Percentiles rank a stretch among this genome's conserved stretches.
These are phyloP conservation scores for Microchrysa polita DNA, from an alignment of 2,888 invertebrate species.

Conservation along the genomic window DNA sequence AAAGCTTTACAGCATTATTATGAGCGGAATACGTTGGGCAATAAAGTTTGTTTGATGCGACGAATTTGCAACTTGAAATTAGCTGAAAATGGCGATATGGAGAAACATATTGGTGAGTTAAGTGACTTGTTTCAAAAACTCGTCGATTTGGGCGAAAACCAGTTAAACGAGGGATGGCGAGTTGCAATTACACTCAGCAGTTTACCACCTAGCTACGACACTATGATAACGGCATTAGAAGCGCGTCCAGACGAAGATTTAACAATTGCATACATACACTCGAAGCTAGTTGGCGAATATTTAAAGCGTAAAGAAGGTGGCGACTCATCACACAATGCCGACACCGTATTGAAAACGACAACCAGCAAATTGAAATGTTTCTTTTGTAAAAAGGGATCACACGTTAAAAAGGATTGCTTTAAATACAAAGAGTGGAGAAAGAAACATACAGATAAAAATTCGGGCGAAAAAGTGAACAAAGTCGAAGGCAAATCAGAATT, in stretches of 20 bases:
- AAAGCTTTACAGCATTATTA: neutral
- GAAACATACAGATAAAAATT: no score
- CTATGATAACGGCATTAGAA: constrained; percentile 6
- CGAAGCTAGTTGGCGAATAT: constrained; percentile 17
- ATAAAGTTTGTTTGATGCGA: constrained; percentile 3
- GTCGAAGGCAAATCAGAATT: no score
- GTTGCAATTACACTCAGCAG: constrained; percentile 12
- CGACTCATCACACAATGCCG: no score
- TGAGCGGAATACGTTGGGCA: neutral
- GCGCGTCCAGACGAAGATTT: neutral
- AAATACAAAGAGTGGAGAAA: no score
- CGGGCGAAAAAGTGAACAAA: no score
- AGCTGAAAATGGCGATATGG: no score
- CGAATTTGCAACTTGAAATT: neutral
- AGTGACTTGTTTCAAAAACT: constrained; percentile 22
- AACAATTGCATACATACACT: neutral
- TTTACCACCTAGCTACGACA: constrained; percentile 19
- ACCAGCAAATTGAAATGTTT: constrained; percentile 46
- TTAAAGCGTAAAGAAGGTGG: constrained; percentile 8
- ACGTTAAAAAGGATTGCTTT: constrained; percentile 48
- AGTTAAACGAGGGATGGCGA: neutral
- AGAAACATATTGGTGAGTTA: no score
- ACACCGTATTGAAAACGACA: no score
- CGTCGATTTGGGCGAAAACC: constrained; percentile 1
- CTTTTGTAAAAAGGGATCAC: constrained; percentile 49